These are phyloP conservation scores for Pipistrellus pipistrellus DNA, from an alignment of 2,797 vertebrate species.

Conservation along the genomic window DNA sequence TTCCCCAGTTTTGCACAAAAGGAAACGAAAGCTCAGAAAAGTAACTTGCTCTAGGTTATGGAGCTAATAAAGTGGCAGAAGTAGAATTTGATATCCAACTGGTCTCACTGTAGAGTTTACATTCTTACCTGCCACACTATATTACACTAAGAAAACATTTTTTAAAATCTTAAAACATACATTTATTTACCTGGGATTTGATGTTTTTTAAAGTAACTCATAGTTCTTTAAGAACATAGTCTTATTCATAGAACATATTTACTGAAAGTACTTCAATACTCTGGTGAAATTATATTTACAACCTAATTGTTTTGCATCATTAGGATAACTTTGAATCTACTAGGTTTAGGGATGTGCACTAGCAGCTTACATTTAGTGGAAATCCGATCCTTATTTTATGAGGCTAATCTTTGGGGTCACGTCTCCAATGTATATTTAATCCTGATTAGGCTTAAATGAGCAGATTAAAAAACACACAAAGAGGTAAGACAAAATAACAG, in stretches of 20 bases:
- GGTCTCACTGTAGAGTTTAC: not conserved
- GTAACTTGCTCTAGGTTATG: slow-evolving; percentile 37
- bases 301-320: slow-evolving; percentile 51
- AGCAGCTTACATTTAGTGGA: slow-evolving; percentile 70
- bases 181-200: slow-evolving; percentile 37
- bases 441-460: slow-evolving; percentile 72
- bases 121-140: slow-evolving; percentile 8
- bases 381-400: slow-evolving; percentile 72
- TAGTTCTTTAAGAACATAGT: slow-evolving; percentile 51
- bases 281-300: not conserved
- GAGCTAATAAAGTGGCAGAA: slow-evolving; percentile 29
- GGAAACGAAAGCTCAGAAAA: slow-evolving; percentile 52
- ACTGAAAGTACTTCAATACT: not conserved
- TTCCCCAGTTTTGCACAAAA: slow-evolving; percentile 61
- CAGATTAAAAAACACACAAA: slow-evolving; percentile 67
- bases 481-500: slow-evolving; percentile 58
- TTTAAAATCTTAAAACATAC: slow-evolving; percentile 12
- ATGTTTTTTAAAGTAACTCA: slow-evolving; percentile 40
- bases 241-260: slow-evolving; percentile 48
- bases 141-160: slow-evolving; percentile 54
- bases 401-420: slow-evolving; percentile 71
- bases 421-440: slow-evolving; percentile 66
- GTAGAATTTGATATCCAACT: slow-evolving; percentile 61
- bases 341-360: slow-evolving; percentile 45
- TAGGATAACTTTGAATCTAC: slow-evolving; percentile 29